Percentiles rank a stretch among this genome's conserved stretches.
Evolutionary conservation across 2,113 vertebrate genomes (phyloP).

Genomic region (Psittacula cyanocephala): DNA sequence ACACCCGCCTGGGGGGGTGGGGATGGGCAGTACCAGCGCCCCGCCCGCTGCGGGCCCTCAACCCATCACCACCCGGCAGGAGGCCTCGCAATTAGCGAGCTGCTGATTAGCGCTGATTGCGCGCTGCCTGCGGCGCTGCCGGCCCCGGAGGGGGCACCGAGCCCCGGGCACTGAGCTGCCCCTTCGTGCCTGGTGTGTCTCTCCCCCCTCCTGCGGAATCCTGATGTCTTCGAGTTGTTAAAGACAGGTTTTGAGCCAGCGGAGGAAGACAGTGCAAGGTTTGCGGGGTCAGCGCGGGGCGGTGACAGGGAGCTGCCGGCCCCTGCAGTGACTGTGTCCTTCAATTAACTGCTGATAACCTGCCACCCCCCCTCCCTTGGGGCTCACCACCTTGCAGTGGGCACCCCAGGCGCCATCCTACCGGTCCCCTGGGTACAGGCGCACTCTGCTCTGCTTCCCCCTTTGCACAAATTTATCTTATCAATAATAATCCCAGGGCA

Average conservation of each 20-base stretch:
- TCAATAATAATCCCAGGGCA: not conserved
- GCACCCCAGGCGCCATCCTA: not conserved
- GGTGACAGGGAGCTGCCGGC: constrained; percentile 4
- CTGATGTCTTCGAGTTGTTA: not conserved
- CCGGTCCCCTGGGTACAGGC: accelerated
- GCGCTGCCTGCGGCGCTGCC: not conserved
- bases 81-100: constrained; percentile 39
- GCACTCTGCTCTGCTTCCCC: not conserved
- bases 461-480: not conserved
- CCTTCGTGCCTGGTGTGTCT: not conserved
- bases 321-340: not conserved
- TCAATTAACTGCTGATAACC: not conserved
- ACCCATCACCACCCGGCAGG: constrained; percentile 21
- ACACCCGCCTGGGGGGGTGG: not conserved
- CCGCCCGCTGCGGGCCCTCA: not conserved
- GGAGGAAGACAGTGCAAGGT: not conserved
- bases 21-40: not conserved
- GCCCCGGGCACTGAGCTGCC: not conserved
- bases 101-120: constrained; percentile 70
- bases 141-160: not conserved
- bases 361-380: not conserved
- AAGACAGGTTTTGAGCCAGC: not conserved
- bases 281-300: constrained; percentile 1
- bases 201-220: not conserved
- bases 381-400: not conserved